These are phyloP conservation scores for Chiloscyllium punctatum DNA, from an alignment of 2,797 vertebrate species.

Conservation along the genomic window DNA sequence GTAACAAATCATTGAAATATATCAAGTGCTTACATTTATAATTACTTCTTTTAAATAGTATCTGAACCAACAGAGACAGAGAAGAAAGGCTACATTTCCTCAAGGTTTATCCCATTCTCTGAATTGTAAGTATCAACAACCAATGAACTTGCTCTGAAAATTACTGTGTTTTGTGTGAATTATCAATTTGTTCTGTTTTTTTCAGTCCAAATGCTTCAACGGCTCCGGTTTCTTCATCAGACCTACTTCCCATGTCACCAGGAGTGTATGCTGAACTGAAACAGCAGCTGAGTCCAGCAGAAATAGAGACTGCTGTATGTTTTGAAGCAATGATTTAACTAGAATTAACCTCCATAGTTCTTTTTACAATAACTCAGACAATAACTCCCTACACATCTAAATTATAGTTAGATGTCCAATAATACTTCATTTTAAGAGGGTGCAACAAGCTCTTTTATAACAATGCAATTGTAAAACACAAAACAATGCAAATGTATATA, in stretches of 20 bases:
- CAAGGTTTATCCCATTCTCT: conserved; percentile 85
- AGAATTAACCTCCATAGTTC: not conserved
- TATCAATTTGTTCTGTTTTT: conserved; percentile 34
- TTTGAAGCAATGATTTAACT: conserved; percentile 35
- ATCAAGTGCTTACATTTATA: conserved; percentile 29
- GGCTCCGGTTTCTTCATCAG: conserved; percentile 70
- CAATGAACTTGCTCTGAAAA: not conserved
- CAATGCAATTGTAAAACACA: not conserved
- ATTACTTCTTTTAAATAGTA: conserved; percentile 56
- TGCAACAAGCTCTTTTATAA: not conserved
- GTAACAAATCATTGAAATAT: not conserved
- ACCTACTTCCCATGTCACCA: conserved; percentile 86
- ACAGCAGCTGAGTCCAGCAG: conserved; percentile 76
- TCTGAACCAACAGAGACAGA: conserved; percentile 49
- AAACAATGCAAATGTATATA: not conserved
- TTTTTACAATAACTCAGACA: not conserved
- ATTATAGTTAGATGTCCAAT: not conserved
- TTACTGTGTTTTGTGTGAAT: not conserved
- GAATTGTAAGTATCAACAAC: conserved; percentile 59
- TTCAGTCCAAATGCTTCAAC: conserved; percentile 62
- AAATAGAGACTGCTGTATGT: conserved; percentile 77
- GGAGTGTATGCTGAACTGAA: conserved; percentile 83
- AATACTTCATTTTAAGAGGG: not conserved
- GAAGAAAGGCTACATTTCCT: conserved; percentile 73
- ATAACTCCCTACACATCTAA: not conserved